Evolutionary conservation across 2,888 invertebrate species (phyloP).

Genomic region (Parasteatoda lunata): DNA sequence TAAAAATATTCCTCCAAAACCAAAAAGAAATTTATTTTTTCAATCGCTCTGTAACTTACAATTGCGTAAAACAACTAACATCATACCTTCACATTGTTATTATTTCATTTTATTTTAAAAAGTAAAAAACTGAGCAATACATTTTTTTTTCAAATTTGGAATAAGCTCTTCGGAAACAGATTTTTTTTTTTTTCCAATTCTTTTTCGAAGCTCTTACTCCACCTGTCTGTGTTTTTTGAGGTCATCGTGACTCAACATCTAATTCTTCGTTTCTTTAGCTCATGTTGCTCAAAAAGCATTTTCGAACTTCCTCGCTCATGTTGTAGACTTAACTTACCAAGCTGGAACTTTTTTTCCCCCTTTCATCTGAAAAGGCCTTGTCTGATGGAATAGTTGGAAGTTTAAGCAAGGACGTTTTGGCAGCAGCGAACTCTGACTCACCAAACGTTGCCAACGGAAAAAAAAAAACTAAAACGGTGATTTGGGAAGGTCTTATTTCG

Average conservation of each 20-base stretch:
- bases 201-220: slow-evolving; percentile 21
- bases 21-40: too few species aligned
- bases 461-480: slow-evolving; percentile 1
- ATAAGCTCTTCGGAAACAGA: too few species aligned
- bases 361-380: slow-evolving; percentile 43
- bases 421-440: slow-evolving; percentile 61
- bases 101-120: too few species aligned
- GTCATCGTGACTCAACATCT: slow-evolving; percentile 61
- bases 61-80: too few species aligned
- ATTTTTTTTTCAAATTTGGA: too few species aligned
- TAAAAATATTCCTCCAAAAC: too few species aligned
- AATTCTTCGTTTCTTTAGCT: slow-evolving; percentile 31
- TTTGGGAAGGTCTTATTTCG: slow-evolving; percentile 43
- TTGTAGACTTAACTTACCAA: too few species aligned
- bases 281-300: not conserved
- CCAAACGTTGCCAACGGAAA: slow-evolving; percentile 13
- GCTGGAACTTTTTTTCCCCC: not conserved
- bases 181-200: too few species aligned
- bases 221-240: slow-evolving; percentile 65
- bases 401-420: slow-evolving; percentile 65
- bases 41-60: too few species aligned
- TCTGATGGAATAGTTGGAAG: slow-evolving; percentile 53
- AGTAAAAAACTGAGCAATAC: too few species aligned
- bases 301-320: not conserved
- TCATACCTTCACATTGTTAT: too few species aligned